Evolutionary conservation across 2,113 vertebrate genomes (phyloP).

Genomic region (Coturnix japonica): DNA sequence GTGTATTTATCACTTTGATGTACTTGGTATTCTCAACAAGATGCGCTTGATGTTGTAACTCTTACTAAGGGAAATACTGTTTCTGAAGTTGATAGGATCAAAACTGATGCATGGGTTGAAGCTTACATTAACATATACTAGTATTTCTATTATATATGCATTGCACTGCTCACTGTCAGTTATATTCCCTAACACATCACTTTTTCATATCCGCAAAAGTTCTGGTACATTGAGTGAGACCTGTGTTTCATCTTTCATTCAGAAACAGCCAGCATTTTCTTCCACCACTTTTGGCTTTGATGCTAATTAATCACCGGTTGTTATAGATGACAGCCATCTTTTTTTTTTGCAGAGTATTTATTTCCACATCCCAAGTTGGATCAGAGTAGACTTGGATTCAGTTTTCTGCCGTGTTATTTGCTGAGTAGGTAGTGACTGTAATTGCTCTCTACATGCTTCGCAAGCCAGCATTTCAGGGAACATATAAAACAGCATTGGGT

Average conservation of each 20-base stretch:
- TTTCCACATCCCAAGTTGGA: background rate
- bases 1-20: background rate
- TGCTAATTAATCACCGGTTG: conserved; percentile 9
- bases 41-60: background rate
- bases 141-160: background rate
- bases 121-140: background rate
- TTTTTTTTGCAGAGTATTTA: background rate
- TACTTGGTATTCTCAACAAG: background rate
- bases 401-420: background rate
- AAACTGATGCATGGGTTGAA: background rate
- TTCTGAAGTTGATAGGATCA: background rate
- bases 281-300: background rate
- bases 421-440: background rate
- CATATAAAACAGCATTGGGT: background rate
- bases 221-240: background rate
- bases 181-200: background rate
- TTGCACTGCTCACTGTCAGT: background rate
- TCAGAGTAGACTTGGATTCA: background rate
- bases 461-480: background rate
- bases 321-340: background rate
- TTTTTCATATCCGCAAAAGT: background rate
- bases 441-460: background rate
- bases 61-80: background rate
- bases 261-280: background rate
- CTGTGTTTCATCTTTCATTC: background rate